Evolutionary conservation across 2,113 vertebrate species (phyloP), one percentile per base, ranked within the genome.

Genomic region (Notarius quadriscutis): DNA sequence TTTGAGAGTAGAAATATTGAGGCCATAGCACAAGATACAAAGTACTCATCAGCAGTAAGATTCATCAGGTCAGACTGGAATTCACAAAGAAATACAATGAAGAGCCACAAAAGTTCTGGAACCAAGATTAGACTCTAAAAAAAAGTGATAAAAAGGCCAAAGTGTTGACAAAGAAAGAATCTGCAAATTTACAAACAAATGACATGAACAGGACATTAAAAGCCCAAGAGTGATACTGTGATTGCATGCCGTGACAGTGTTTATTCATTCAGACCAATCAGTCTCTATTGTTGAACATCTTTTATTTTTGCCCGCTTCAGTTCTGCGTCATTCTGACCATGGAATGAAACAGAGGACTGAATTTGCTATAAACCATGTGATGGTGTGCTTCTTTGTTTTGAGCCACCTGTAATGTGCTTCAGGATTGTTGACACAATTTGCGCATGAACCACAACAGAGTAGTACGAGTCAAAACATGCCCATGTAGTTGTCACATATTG

Each of bases 221-320:
- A 72, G 69, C 15, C 4, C 30, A 41, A 27, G 4, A 69, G n/a
- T 30, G 14, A 17, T 34, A 34, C 18, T 48, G 71, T 74, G 71
- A 74, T 53, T 7, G 18, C 83, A 84, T 53, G 65, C 50, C 50
- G 58, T 41, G 67, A 57, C 67, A 84, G 75, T 30, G 34, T 25
- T 75, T 34, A 62, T 50, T 85, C 84, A 75, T 20, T 55, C 48
- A 34, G 53, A 41, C 57, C 57, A 85, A 85, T 85, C 41, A 85
- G 84, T 4, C 34, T 10, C 72, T 41, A 85, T 85, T 85, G 57
- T 85, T 58, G 25, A 85, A 77, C 10, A 60, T 55, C 55, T 75
- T 57, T 57, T 20, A 41, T 50, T 30, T 75, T 60, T 22, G 18
- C 34, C 48, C 22, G 14, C 12, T 50, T 0, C 50, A 50, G 53